Conservation (phyloP, 2,113 vertebrate genomes). For the Rostratula benghalensis region DNA sequence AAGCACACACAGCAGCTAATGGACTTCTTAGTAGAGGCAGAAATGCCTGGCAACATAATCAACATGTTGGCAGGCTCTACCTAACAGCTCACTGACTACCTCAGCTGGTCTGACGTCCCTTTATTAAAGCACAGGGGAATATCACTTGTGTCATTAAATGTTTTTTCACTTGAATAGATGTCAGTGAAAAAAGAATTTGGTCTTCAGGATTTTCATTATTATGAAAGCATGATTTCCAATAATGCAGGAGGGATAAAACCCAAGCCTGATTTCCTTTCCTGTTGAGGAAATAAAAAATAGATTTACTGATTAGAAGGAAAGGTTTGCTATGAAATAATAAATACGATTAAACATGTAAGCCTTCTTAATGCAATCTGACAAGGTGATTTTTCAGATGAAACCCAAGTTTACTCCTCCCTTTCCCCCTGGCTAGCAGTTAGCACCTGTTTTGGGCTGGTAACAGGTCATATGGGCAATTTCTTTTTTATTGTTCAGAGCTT, state of each 20-base stretch:
- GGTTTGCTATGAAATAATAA: not conserved
- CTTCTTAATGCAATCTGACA: not conserved
- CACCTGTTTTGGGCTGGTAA: not conserved
- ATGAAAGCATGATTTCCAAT: not conserved
- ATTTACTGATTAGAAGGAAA: not conserved
- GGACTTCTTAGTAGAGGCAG: not conserved
- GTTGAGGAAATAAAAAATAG: not conserved
- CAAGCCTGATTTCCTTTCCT: not conserved
- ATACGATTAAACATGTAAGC: not conserved
- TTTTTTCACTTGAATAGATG: not conserved
- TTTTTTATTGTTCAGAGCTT: not conserved
- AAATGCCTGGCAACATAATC: not conserved
- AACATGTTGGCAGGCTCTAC: rapidly evolving
- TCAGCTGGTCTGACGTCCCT: not conserved
- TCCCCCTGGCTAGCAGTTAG: not conserved
- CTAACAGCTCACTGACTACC: not conserved
- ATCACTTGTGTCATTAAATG: not conserved
- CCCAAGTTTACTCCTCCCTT: not conserved
- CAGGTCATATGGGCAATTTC: not conserved
- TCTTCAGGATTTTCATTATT: not conserved
- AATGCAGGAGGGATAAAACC: not conserved
- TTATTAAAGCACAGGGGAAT: not conserved
- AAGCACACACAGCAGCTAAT: not conserved
- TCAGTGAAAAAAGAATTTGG: not conserved
- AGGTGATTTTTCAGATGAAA: not conserved